Percentiles rank a stretch among this genome's conserved stretches.
Evolutionary conservation across 2,113 vertebrate species (phyloP).

Genomic region (Pomatorhinus ruficollis): DNA sequence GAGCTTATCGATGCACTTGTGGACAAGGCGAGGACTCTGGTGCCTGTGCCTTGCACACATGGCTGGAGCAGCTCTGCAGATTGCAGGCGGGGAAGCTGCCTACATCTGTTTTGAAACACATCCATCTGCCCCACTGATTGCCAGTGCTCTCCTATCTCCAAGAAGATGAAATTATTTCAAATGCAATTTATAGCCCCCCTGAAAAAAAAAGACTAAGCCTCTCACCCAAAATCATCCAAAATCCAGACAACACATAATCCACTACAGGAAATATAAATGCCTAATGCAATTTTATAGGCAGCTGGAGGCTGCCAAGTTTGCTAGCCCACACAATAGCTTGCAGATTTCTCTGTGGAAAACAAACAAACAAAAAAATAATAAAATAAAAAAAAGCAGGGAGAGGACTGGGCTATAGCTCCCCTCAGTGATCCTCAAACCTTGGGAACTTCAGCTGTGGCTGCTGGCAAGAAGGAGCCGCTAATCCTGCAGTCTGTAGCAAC

Average conservation of each 20-base stretch:
- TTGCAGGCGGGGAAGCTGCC: background rate
- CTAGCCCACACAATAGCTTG: conserved; percentile 29
- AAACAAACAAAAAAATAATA: no score
- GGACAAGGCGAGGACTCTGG: background rate
- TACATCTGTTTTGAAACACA: background rate
- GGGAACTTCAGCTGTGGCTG: conserved; percentile 24
- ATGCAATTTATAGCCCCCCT: background rate
- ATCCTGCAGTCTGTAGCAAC: background rate
- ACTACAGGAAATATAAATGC: conserved; percentile 38
- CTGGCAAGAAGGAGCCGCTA: conserved; percentile 30
- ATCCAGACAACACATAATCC: conserved; percentile 23
- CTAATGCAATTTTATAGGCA: conserved; percentile 48
- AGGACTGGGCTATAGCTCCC: background rate
- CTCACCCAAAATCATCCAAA: background rate
- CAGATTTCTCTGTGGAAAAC: background rate
- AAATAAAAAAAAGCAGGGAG: no score
- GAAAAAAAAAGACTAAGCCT: background rate
- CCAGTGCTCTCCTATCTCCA: background rate
- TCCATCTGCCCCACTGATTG: background rate
- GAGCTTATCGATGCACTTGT: background rate
- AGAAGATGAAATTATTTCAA: conserved; percentile 29
- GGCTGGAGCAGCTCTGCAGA: background rate
- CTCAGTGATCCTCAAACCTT: background rate
- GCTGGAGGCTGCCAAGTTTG: conserved; percentile 32
- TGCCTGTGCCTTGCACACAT: background rate